Percentiles rank a stretch among this genome's conserved stretches.
Evolutionary conservation across 2,888 invertebrate species (phyloP).

Genomic region (Uloborus plumipes): DNA sequence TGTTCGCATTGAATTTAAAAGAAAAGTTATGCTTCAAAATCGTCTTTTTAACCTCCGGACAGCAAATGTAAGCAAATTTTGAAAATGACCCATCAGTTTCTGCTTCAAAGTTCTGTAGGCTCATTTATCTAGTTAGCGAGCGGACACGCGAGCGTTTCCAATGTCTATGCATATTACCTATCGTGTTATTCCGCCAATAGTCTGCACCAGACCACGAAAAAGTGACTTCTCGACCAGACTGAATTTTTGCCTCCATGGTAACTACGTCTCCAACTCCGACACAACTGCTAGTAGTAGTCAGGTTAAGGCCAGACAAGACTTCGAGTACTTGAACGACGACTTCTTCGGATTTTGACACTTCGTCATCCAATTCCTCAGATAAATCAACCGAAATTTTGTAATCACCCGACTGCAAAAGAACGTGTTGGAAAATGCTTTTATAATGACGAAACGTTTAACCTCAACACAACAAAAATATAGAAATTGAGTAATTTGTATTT

Average conservation of each 20-base stretch:
- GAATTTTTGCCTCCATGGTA: slow-evolving; percentile 11
- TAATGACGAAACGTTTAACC: no score
- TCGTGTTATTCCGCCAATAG: slow-evolving; percentile 8
- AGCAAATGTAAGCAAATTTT: no score
- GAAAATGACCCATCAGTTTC: no score
- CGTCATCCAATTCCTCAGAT: slow-evolving; percentile 9
- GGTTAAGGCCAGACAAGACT: slow-evolving; percentile 11
- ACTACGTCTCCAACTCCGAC: neutral
- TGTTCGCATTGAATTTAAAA: no score
- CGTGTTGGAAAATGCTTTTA: neutral
- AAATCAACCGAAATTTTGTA: slow-evolving; percentile 22
- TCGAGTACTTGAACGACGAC: neutral
- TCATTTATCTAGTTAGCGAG: no score
- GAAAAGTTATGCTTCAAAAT: no score
- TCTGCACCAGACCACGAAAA: slow-evolving; percentile 23
- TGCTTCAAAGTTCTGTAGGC: no score
- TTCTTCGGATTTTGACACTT: slow-evolving; percentile 11
- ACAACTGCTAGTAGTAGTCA: slow-evolving; percentile 5
- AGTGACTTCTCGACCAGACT: slow-evolving; percentile 25
- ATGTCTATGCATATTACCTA: slow-evolving; percentile 14
- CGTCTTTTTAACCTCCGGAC: no score
- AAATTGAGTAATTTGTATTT: no score
- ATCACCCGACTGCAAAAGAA: slow-evolving; percentile 22
- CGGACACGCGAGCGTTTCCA: no score
- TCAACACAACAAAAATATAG: no score